Conservation (phyloP, 2,888 invertebrate genomes). For the Mythimna loreyi region DNA sequence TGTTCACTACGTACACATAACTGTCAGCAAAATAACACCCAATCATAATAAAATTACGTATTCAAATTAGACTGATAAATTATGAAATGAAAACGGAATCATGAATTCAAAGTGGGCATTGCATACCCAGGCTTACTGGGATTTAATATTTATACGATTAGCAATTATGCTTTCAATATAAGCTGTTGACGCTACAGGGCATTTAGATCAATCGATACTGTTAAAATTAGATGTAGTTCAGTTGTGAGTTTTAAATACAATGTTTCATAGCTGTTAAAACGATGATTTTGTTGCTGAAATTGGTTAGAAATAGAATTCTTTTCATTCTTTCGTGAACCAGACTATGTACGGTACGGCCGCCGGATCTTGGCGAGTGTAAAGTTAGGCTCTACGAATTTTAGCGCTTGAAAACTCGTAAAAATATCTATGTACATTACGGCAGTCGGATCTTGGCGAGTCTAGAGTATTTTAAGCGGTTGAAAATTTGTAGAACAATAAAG, state of each 20-base stretch:
- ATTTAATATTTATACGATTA: conserved; percentile 33
- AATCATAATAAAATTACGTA: conserved; percentile 7
- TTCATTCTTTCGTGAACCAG: neutral
- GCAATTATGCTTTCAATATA: conserved; percentile 40
- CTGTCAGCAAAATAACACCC: neutral
- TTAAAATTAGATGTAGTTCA: conserved; percentile 36
- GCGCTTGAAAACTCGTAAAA: too few species aligned
- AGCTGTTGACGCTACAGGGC: conserved; percentile 33
- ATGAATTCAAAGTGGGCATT: conserved; percentile 22
- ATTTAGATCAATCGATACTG: conserved; percentile 35
- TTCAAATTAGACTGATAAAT: neutral
- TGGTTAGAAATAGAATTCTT: neutral
- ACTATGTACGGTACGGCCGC: too few species aligned
- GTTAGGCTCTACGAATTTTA: too few species aligned
- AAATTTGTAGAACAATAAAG: too few species aligned
- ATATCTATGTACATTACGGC: too few species aligned
- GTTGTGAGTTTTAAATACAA: conserved; percentile 10
- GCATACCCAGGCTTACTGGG: neutral
- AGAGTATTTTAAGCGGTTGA: too few species aligned
- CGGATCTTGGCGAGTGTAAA: too few species aligned
- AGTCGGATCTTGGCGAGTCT: too few species aligned
- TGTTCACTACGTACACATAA: too few species aligned
- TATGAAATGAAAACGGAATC: conserved; percentile 4
- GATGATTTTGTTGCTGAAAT: neutral
- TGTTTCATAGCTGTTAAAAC: conserved; percentile 13